phyloP scores from a whole-genome alignment of 2,888 invertebrate genomes.

The Dicranocentrus wangi region DNA sequence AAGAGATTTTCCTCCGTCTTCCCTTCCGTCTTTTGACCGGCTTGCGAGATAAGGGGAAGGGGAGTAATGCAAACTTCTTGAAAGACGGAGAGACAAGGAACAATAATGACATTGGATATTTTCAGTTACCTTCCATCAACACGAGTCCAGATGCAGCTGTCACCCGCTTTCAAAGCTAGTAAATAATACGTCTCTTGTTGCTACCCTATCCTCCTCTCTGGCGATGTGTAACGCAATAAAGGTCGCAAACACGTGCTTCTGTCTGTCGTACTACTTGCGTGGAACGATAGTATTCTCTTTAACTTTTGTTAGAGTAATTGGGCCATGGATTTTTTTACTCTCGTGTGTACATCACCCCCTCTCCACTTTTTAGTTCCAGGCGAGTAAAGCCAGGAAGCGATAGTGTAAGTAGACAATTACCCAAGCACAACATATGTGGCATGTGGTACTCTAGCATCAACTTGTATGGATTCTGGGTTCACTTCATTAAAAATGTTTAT shows the following conservation, averaged over 20 bases:
- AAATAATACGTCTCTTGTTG: neutral
- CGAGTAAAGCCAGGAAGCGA: conserved; percentile 24
- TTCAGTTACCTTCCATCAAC: conserved; percentile 9
- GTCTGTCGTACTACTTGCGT: neutral
- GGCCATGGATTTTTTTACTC: neutral
- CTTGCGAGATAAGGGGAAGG: no score
- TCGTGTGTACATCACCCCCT: neutral
- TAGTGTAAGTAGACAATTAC: conserved; percentile 16
- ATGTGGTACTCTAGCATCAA: neutral
- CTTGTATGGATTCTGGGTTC: neutral
- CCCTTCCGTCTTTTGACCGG: no score
- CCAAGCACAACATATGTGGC: conserved; percentile 4
- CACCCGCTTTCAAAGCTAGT: neutral
- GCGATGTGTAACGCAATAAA: neutral
- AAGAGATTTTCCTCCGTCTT: no score
- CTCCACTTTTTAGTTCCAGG: conserved; percentile 18
- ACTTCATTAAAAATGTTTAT: neutral
- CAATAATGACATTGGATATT: conserved; percentile 5
- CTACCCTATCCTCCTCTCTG: neutral
- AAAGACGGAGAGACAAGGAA: neutral
- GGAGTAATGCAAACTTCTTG: no score
- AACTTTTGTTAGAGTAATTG: neutral
- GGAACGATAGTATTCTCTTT: neutral
- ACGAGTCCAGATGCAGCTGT: conserved; percentile 12
- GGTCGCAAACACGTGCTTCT: neutral